Evolutionary conservation across 2,888 invertebrate species (phyloP).

Genomic region (Macaria notata): DNA sequence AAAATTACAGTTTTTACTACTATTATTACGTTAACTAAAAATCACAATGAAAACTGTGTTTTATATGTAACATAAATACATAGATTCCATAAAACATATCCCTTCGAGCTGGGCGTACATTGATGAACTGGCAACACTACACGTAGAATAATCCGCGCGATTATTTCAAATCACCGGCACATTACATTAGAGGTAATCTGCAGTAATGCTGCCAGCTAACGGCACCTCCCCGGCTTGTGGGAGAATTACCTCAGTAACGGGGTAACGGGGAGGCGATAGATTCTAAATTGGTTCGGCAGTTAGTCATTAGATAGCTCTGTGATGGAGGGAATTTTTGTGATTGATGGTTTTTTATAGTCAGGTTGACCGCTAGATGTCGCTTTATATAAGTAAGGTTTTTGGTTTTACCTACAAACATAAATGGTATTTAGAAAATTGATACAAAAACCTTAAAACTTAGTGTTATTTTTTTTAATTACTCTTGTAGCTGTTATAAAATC

Average conservation of each 20-base stretch:
- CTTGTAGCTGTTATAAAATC: no score
- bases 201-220: constrained; percentile 63
- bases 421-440: no score
- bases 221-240: constrained; percentile 45
- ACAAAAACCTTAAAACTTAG: no score
- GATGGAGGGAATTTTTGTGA: constrained; percentile 1
- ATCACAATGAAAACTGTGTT: no score
- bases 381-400: no score
- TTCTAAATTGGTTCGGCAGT: constrained; percentile 33
- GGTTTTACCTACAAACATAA: no score
- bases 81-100: no score
- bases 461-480: no score
- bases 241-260: constrained; percentile 31
- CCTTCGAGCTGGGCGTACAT: constrained; percentile 37
- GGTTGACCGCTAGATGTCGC: no score
- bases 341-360: background rate
- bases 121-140: constrained; percentile 65
- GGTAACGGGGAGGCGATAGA: constrained; percentile 36
- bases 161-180: constrained; percentile 79
- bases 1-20: no score
- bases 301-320: constrained; percentile 19
- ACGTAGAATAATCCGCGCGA: constrained; percentile 65
- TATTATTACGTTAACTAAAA: no score
- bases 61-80: no score
- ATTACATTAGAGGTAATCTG: constrained; percentile 78